phyloP scores from a whole-genome alignment of 2,113 vertebrate genomes.

The Jacana jacana region DNA sequence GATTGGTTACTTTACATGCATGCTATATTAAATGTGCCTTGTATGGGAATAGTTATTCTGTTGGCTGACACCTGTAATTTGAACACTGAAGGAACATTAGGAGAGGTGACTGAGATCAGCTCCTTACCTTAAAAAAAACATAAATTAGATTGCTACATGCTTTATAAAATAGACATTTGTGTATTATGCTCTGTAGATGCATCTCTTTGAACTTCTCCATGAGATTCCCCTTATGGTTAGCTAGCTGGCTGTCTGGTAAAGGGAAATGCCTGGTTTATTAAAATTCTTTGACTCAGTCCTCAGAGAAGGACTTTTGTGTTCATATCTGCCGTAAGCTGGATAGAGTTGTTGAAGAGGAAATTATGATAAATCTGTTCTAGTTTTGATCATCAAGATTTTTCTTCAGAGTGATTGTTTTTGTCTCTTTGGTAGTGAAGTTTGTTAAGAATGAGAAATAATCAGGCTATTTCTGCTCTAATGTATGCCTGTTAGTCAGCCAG shows the following conservation, averaged over 20 bases:
- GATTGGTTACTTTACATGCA: not conserved
- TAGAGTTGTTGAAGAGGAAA: not conserved
- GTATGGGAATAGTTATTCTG: not conserved
- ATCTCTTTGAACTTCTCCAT: not conserved
- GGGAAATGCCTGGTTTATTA: not conserved
- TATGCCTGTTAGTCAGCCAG: not conserved
- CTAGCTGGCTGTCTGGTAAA: not conserved
- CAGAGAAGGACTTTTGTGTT: not conserved
- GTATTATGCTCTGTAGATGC: not conserved
- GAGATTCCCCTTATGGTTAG: not conserved
- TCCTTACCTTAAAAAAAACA: no score
- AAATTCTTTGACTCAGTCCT: not conserved
- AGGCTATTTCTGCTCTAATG: not conserved
- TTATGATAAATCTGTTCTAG: not conserved
- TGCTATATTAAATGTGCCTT: not conserved
- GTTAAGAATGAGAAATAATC: not conserved
- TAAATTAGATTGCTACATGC: not conserved
- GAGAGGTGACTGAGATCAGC: not conserved
- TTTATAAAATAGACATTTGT: not conserved
- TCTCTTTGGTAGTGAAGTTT: not conserved
- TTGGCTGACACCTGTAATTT: not conserved
- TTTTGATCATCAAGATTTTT: not conserved
- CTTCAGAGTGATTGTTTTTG: not conserved
- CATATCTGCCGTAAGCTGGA: not conserved
- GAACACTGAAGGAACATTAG: not conserved